Evolutionary conservation across 2,797 vertebrate genomes (phyloP).

Genomic region (Emydoidea blandingii): DNA sequence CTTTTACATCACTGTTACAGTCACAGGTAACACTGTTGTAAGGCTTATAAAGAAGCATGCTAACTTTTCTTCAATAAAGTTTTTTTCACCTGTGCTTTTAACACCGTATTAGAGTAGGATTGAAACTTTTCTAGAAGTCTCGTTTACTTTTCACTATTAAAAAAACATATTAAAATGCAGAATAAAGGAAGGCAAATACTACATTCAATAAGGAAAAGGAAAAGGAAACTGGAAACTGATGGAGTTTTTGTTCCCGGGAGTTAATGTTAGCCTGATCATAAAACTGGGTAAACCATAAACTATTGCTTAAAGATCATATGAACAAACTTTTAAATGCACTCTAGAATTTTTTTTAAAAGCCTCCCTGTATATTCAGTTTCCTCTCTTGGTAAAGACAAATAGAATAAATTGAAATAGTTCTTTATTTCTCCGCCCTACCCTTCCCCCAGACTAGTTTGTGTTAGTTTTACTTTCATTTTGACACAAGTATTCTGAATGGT

Average conservation of each 20-base stretch:
- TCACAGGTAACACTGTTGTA: neutral
- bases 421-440: no score
- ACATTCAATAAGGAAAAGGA: neutral
- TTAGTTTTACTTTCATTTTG: neutral
- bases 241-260: neutral
- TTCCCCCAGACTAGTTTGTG: neutral
- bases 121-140: fast-evolving
- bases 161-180: neutral
- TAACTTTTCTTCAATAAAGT: neutral
- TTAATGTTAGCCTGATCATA: neutral
- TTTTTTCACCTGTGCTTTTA: neutral
- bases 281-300: neutral
- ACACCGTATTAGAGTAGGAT: neutral
- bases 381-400: neutral
- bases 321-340: neutral
- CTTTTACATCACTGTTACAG: neutral
- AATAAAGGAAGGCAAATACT: neutral
- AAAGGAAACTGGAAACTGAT: neutral
- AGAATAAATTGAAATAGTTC: no score
- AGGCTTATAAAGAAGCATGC: neutral
- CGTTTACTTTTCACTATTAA: neutral
- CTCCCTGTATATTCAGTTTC: neutral
- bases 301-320: neutral
- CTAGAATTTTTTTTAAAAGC: neutral
- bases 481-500: neutral